These are phyloP conservation scores for Paelopatides confundens DNA, from an alignment of 53 echinoderm and acorn worm species.

Conservation along the genomic window DNA sequence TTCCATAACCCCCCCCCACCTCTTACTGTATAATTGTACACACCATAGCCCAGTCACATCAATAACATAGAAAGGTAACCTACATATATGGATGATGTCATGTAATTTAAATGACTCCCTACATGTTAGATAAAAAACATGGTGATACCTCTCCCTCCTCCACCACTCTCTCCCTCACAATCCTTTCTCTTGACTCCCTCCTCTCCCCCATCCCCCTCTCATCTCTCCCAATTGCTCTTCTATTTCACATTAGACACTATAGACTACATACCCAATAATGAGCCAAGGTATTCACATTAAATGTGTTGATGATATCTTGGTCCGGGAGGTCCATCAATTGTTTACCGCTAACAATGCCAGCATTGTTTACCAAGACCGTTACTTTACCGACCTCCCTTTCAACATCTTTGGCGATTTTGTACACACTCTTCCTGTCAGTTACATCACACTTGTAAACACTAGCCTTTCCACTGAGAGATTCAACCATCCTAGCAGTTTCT, in stretches of 20 bases:
- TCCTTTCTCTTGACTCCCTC: too few species aligned
- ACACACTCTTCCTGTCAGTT: constrained; percentile 65
- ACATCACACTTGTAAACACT: constrained; percentile 72
- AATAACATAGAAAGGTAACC: too few species aligned
- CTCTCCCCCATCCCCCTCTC: too few species aligned
- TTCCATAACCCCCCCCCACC: too few species aligned
- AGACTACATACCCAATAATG: constrained; percentile 75
- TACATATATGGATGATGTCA: too few species aligned
- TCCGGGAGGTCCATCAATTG: constrained; percentile 69
- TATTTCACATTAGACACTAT: not conserved
- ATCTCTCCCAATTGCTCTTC: too few species aligned
- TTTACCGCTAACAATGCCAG: constrained; percentile 80
- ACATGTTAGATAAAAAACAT: too few species aligned
- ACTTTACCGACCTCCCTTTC: constrained; percentile 75
- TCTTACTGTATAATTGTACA: too few species aligned
- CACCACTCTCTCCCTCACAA: too few species aligned
- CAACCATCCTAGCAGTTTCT: constrained; percentile 70
- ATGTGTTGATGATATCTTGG: constrained; percentile 58
- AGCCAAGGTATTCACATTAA: constrained; percentile 76
- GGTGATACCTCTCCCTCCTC: too few species aligned
- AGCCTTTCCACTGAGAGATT: constrained; percentile 61
- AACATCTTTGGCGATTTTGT: constrained; percentile 56
- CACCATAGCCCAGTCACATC: too few species aligned
- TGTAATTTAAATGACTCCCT: too few species aligned
- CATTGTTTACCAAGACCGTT: constrained; percentile 84